A percentile compares a stretch with the other conserved stretches of the same genome.
Evolutionary conservation across 30 jellyfish, hydroid and myxozoan genomes (phyloP).

Genomic region (Pseudorhiza aurosa): DNA sequence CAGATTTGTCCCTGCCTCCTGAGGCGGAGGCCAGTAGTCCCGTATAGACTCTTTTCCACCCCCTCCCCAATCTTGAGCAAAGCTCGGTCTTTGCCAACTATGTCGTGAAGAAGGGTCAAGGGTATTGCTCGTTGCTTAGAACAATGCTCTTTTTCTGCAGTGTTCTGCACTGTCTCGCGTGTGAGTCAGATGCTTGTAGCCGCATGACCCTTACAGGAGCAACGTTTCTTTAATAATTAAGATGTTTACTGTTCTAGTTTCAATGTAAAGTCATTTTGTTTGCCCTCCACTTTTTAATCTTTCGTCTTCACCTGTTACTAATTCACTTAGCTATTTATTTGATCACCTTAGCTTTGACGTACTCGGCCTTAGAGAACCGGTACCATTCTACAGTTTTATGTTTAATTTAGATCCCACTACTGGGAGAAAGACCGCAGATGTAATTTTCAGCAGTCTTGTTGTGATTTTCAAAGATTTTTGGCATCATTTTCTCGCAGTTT

Average conservation of each 20-base stretch:
- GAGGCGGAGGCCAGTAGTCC: too few species aligned
- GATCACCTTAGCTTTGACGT: not conserved
- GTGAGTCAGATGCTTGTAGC: too few species aligned
- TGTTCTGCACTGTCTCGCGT: too few species aligned
- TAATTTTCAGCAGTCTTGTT: not conserved
- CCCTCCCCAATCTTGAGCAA: too few species aligned
- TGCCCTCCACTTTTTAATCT: not conserved
- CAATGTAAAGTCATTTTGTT: constrained; percentile 4
- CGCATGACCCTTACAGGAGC: too few species aligned
- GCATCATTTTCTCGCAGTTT: too few species aligned
- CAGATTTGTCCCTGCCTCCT: too few species aligned
- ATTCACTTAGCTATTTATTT: constrained; percentile 5
- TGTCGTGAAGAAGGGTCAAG: too few species aligned
- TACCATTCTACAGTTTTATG: not conserved
- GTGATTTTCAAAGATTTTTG: not conserved
- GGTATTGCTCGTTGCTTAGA: too few species aligned
- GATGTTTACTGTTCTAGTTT: constrained; percentile 5
- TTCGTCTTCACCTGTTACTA: constrained; percentile 21
- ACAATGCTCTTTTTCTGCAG: too few species aligned
- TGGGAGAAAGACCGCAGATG: not conserved
- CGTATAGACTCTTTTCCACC: too few species aligned
- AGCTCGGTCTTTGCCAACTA: too few species aligned
- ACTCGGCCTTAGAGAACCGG: not conserved
- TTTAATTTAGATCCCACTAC: not conserved
- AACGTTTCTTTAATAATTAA: constrained; percentile 35